Conservation (phyloP, 2,888 invertebrate genomes). For the Cryptosula pallasiana region DNA sequence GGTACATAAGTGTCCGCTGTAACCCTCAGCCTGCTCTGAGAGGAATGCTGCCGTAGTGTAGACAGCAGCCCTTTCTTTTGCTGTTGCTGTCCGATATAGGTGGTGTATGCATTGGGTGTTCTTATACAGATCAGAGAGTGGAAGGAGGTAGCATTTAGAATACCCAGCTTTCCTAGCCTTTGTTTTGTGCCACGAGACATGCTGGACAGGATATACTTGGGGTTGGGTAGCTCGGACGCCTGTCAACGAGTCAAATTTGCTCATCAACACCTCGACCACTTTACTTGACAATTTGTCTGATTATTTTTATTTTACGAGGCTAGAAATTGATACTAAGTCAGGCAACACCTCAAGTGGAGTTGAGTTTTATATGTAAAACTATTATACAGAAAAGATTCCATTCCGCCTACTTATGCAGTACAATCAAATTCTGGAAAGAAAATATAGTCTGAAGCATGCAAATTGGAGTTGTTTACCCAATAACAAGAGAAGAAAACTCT, state of each 20-base stretch:
- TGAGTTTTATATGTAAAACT: too few relatives aligned
- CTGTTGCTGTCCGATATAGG: slow-evolving; percentile 16
- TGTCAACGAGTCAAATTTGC: not conserved
- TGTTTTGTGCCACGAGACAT: slow-evolving; percentile 91
- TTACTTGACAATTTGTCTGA: too few relatives aligned
- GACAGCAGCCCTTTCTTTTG: not conserved
- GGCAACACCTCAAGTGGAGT: too few relatives aligned
- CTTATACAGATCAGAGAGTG: slow-evolving; percentile 96
- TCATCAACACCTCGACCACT: too few relatives aligned
- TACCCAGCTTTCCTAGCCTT: slow-evolving; percentile 87
- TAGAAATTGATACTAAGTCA: too few relatives aligned
- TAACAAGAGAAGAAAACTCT: too few relatives aligned
- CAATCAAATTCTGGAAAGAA: too few relatives aligned
- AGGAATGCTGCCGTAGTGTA: slow-evolving; percentile 28
- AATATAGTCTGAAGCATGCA: too few relatives aligned
- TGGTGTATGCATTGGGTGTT: slow-evolving; percentile 61
- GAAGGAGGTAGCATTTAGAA: slow-evolving; percentile 95
- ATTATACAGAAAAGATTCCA: too few relatives aligned
- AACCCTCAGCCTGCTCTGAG: slow-evolving; percentile 37
- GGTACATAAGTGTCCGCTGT: slow-evolving; percentile 31
- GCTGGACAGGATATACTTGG: slow-evolving; percentile 91
- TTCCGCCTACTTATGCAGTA: too few relatives aligned
- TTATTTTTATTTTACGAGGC: too few relatives aligned
- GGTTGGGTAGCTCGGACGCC: slow-evolving; percentile 79
- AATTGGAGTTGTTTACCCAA: too few relatives aligned